Conservation (phyloP, 2,797 vertebrate genomes). For the Holocentrus rufus region DNA sequence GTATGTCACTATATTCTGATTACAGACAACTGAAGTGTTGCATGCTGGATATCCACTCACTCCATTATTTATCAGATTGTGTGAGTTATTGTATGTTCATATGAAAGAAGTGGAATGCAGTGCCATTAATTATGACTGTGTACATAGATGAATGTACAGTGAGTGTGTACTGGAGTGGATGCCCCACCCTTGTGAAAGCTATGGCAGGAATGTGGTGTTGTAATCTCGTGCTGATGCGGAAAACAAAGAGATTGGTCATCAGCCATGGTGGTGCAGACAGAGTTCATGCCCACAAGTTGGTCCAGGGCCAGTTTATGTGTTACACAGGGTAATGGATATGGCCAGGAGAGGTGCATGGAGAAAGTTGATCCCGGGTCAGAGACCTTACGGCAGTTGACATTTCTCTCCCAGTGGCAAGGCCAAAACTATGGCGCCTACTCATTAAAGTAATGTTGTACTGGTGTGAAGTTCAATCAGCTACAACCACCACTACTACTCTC, state of each 20-base stretch:
- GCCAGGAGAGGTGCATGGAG: conserved; percentile 24
- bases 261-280: conserved; percentile 39
- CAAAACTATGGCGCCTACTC: not conserved
- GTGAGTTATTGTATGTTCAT: conserved; percentile 7
- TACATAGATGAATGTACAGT: not conserved
- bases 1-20: not conserved
- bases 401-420: conserved; percentile 22
- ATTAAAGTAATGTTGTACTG: not conserved
- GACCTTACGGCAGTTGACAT: conserved; percentile 32
- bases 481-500: not conserved
- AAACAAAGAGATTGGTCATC: conserved; percentile 52
- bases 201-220: conserved; percentile 41
- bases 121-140: not conserved
- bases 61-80: conserved; percentile 9
- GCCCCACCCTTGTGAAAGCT: conserved; percentile 25
- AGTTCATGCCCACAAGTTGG: conserved; percentile 30
- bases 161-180: conserved; percentile 25
- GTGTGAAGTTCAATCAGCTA: not conserved
- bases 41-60: conserved; percentile 1
- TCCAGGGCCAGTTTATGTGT: conserved; percentile 33
- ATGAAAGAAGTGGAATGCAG: conserved; percentile 1
- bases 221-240: conserved; percentile 36
- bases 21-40: conserved; percentile 7
- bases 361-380: conserved; percentile 48
- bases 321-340: conserved; percentile 50